A percentile compares a stretch with the other conserved stretches of the same genome.
These are phyloP conservation scores for Cinclus mexicanus DNA, from an alignment of 2,113 vertebrate genomes.

Conservation along the genomic window DNA sequence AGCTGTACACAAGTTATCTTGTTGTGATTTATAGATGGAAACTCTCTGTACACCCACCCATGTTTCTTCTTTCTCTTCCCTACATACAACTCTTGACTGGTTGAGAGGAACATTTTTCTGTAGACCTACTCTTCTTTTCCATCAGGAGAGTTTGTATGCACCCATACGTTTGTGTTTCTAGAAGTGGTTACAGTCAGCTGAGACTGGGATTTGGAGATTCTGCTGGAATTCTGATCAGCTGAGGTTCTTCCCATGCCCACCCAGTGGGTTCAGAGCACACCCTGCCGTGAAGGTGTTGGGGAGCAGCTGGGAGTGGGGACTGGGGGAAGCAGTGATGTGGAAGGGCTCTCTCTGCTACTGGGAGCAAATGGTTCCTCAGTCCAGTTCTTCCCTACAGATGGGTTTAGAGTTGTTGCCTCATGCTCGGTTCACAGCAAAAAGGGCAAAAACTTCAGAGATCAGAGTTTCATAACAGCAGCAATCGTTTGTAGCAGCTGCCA, in stretches of 20 bases:
- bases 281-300: neutral
- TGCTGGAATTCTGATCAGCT: neutral
- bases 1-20: neutral
- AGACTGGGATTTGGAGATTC: neutral
- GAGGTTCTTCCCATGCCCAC: neutral
- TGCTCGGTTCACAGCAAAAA: neutral
- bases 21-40: neutral
- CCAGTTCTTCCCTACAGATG: neutral
- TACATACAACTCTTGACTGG: neutral
- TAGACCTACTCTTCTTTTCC: neutral
- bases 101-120: neutral
- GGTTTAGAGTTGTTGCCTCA: neutral
- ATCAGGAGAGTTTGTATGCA: neutral
- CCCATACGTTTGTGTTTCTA: neutral
- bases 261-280: rapidly evolving
- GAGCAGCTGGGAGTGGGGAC: neutral
- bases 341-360: neutral
- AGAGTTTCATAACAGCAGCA: neutral
- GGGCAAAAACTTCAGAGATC: neutral
- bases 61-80: neutral
- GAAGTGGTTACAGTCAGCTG: neutral
- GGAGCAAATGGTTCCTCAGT: neutral
- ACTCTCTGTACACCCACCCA: neutral
- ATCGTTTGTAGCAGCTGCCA: neutral
- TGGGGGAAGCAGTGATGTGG: neutral